Base-by-base conservation (phyloP, 2,113 vertebrate genomes). In the Oplegnathus fasciatus region DNA sequence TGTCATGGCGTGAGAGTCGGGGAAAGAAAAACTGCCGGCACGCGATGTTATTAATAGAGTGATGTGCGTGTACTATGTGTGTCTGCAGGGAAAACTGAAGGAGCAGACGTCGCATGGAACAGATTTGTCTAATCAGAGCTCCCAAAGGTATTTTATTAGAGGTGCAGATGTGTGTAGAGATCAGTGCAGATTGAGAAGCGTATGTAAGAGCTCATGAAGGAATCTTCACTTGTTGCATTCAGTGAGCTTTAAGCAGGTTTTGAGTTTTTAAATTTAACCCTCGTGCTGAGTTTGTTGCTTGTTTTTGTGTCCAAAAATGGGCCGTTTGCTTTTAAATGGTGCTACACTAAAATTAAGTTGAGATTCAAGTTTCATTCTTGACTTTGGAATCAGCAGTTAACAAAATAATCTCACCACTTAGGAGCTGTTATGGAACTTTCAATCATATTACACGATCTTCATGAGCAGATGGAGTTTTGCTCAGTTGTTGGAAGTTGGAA, bases 1-100 rank as follows among this genome's bases (percentile, higher is more conserved):
- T 88, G 91, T 94, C 90, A 91, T 80, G 54, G 75, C 37, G 48
- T 68, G 77, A 83, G 58, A 82, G 80, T 20, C 5, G 13, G n/a
- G 9, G 58, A 65, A 40, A 44, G 58, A 69, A 54, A 86, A 75
- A 69, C 74, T 44, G 86, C 1, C 61, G 11, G 84, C 87, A 89
- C 66, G 84, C 88, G 6, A 89, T 92, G 85, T 54, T 86, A 82
- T 90, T 80, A 89, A 81, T 70, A 77, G 50, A 67, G 13, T 1
- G 3, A 58, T 24, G 64, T 61, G 24, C 4, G 46, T 77, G 52
- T 28, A 20, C 9, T 48, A 58, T 62, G 3, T 42, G 30, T 74
- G 69, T n/a, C 20, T 66, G 37, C 30, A 54, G 37, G 34, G 34
- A 37, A 37, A 3, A 37, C 24, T 24, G 32, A n/a, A 74, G 55